Conservation (phyloP, 2,113 vertebrate genomes). For the Colinus virginianus region DNA sequence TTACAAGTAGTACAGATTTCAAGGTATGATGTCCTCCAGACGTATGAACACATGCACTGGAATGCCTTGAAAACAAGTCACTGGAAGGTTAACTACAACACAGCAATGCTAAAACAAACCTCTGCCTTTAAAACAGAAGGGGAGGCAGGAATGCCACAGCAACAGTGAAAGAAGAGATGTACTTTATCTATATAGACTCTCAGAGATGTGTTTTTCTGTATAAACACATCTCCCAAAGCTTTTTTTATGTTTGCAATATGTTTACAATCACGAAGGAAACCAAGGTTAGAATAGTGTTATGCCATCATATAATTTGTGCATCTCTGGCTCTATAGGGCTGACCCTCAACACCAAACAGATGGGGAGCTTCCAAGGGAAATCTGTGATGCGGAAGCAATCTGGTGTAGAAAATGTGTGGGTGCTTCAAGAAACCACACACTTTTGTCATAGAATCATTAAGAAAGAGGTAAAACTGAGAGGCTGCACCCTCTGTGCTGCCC, state of each 20-base stretch:
- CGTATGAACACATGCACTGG: not conserved
- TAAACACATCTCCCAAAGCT: not conserved
- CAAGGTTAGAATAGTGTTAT: not conserved
- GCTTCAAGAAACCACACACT: not conserved
- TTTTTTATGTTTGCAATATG: not conserved
- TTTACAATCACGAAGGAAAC: conserved; percentile 16
- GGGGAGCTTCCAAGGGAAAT: conserved; percentile 47
- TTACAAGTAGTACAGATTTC: conserved; percentile 27
- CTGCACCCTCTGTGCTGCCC: not conserved
- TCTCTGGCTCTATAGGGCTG: not conserved
- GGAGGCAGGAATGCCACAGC: not conserved
- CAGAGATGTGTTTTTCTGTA: not conserved
- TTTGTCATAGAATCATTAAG: conserved; percentile 11
- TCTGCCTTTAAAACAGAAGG: not conserved
- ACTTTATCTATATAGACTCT: not conserved
- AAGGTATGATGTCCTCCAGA: conserved; percentile 52
- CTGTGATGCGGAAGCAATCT: not conserved
- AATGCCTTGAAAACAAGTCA: conserved; percentile 28
- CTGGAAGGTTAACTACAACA: conserved; percentile 24
- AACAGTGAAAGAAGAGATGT: not conserved
- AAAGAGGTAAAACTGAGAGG: conserved; percentile 8
- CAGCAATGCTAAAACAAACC: not conserved
- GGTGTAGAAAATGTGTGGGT: conserved; percentile 35
- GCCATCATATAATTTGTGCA: not conserved
- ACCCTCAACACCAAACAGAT: conserved; percentile 29